These are phyloP conservation scores for Sweltsa coloradensis DNA, from an alignment of 1,140 invertebrate genomes.

Conservation along the genomic window DNA sequence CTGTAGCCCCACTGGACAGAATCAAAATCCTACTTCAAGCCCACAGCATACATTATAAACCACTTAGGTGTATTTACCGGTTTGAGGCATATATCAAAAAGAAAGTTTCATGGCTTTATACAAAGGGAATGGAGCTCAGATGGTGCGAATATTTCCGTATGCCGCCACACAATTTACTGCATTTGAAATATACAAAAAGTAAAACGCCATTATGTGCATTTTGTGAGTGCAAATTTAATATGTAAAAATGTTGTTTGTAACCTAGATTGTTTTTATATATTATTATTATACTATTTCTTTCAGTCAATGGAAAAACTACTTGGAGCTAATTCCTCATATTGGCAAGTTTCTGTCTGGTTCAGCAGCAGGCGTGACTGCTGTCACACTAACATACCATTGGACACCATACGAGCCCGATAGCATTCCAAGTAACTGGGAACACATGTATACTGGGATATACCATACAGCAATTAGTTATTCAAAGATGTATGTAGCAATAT, in stretches of 20 bases:
- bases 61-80: constrained; percentile 71
- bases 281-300: too few species aligned
- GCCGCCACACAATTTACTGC: constrained; percentile 90
- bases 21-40: constrained; percentile 91
- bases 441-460: constrained; percentile 62
- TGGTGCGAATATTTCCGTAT: constrained; percentile 92
- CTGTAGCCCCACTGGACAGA: constrained; percentile 86
- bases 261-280: too few species aligned
- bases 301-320: too few species aligned
- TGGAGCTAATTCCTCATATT: too few species aligned
- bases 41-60: constrained; percentile 71
- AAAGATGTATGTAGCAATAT: constrained; percentile 54
- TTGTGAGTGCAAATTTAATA: too few species aligned
- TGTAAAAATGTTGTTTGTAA: too few species aligned
- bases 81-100: constrained; percentile 52
- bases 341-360: constrained; percentile 75
- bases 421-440: constrained; percentile 84
- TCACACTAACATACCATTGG: constrained; percentile 85
- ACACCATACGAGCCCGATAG: constrained; percentile 85
- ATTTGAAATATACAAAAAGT: constrained; percentile 87
- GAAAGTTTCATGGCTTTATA: constrained; percentile 75
- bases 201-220: too few species aligned
- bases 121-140: constrained; percentile 91
- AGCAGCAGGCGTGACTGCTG: constrained; percentile 70
- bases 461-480: constrained; percentile 58